Percentiles rank a stretch among this genome's conserved stretches.
Evolutionary conservation across 2,113 vertebrate genomes (phyloP).

Genomic region (Lipotes vexillifer): DNA sequence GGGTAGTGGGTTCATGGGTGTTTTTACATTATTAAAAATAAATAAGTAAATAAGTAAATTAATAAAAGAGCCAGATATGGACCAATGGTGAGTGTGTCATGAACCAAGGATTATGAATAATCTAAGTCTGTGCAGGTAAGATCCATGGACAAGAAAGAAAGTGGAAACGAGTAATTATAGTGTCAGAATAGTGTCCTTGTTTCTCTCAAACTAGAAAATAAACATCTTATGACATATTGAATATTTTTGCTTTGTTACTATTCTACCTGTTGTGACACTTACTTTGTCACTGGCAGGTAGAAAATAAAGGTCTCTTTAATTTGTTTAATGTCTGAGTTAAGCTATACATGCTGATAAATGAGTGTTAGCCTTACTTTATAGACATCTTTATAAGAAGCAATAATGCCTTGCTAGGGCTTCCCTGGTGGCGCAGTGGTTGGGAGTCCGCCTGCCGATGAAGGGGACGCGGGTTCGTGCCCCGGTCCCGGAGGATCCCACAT

Average conservation of each 20-base stretch:
- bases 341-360: not conserved
- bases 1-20: not conserved
- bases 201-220: conserved; percentile 67
- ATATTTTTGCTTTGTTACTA: conserved; percentile 53
- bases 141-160: not conserved
- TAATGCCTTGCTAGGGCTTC: conserved; percentile 54
- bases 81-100: not conserved
- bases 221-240: conserved; percentile 56
- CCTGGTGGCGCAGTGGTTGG: too few relatives aligned
- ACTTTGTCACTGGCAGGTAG: conserved; percentile 59
- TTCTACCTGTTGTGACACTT: conserved; percentile 67
- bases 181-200: conserved; percentile 31
- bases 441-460: too few relatives aligned
- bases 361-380: conserved; percentile 66
- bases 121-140: not conserved
- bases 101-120: not conserved
- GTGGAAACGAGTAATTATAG: not conserved
- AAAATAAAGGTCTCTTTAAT: conserved; percentile 75
- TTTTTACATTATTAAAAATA: not conserved
- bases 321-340: conserved; percentile 35
- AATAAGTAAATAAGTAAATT: not conserved
- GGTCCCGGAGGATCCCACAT: too few relatives aligned
- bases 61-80: not conserved
- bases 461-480: too few relatives aligned
- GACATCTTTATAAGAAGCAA: conserved; percentile 61